These are phyloP conservation scores for Epinotia demarniana DNA, from an alignment of 2,888 invertebrate species.

Conservation along the genomic window DNA sequence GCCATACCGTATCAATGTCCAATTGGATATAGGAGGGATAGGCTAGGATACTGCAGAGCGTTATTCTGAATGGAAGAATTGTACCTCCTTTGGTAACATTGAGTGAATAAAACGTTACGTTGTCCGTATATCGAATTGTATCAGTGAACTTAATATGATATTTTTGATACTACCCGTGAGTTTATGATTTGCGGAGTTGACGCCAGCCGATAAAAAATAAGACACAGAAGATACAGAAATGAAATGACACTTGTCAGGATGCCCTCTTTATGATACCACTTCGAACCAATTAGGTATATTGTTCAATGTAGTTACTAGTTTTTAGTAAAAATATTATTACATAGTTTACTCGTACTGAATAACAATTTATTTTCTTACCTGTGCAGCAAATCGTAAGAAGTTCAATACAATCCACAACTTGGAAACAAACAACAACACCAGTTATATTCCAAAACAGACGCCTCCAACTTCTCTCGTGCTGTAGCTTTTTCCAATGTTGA, in stretches of 20 bases:
- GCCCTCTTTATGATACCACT: neutral
- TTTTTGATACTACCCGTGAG: neutral
- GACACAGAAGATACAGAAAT: too few relatives aligned
- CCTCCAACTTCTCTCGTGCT: neutral
- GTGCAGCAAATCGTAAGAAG: neutral
- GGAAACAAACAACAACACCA: neutral
- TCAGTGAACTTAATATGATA: neutral
- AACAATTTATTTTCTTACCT: neutral
- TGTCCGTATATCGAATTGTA: neutral
- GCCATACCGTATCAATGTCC: slow-evolving; percentile 73
- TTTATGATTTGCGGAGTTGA: neutral
- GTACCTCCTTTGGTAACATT: neutral
- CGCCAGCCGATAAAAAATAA: neutral
- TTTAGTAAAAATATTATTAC: neutral
- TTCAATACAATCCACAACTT: neutral
- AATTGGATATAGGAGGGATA: slow-evolving; percentile 66
- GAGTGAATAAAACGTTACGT: neutral
- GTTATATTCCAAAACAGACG: neutral
- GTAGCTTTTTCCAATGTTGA: neutral
- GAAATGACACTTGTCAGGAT: neutral
- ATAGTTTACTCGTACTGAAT: neutral
- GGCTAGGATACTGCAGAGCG: slow-evolving; percentile 67
- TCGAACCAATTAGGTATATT: neutral
- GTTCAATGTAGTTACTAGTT: neutral
- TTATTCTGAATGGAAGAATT: slow-evolving; percentile 51